phyloP scores from a whole-genome alignment of 2,113 vertebrate genomes.

The Lasiurus cinereus region DNA sequence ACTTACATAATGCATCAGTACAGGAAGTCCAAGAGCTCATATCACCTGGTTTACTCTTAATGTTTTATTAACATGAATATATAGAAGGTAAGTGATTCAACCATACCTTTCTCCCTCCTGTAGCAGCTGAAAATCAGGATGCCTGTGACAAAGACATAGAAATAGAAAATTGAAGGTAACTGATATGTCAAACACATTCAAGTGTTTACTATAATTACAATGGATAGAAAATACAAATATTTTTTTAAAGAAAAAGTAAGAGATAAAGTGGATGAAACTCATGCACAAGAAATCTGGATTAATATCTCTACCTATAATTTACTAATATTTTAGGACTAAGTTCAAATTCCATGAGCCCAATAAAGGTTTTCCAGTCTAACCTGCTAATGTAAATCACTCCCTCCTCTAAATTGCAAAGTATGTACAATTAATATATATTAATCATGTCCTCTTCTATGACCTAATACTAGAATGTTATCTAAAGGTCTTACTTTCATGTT shows the following conservation, averaged over 20 bases:
- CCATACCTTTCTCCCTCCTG: slow-evolving; percentile 92
- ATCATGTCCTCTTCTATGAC: not conserved
- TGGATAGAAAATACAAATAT: slow-evolving; percentile 12
- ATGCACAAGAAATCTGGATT: slow-evolving; percentile 16
- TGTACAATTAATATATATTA: slow-evolving; percentile 4
- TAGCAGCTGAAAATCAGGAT: slow-evolving; percentile 91
- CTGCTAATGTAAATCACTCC: slow-evolving; percentile 35
- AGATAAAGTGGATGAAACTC: slow-evolving; percentile 30
- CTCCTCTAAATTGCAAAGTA: slow-evolving; percentile 30
- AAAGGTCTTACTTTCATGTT: slow-evolving; percentile 26
- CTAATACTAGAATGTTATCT: slow-evolving; percentile 42
- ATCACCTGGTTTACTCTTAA: slow-evolving; percentile 71
- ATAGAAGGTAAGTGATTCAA: slow-evolving; percentile 51
- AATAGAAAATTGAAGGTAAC: slow-evolving; percentile 45
- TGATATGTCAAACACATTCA: not conserved
- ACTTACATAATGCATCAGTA: slow-evolving; percentile 67
- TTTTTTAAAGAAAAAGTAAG: slow-evolving; percentile 41
- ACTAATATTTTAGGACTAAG: slow-evolving; percentile 30
- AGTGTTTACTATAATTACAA: slow-evolving; percentile 5
- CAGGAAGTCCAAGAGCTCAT: slow-evolving; percentile 79
- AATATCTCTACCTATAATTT: slow-evolving; percentile 42
- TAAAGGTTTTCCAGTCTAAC: not conserved
- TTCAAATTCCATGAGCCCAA: not conserved
- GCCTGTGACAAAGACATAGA: slow-evolving; percentile 86
- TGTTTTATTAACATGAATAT: slow-evolving; percentile 61